Conservation (phyloP, 2,797 vertebrate species). For the Cossypha niveicapilla region DNA sequence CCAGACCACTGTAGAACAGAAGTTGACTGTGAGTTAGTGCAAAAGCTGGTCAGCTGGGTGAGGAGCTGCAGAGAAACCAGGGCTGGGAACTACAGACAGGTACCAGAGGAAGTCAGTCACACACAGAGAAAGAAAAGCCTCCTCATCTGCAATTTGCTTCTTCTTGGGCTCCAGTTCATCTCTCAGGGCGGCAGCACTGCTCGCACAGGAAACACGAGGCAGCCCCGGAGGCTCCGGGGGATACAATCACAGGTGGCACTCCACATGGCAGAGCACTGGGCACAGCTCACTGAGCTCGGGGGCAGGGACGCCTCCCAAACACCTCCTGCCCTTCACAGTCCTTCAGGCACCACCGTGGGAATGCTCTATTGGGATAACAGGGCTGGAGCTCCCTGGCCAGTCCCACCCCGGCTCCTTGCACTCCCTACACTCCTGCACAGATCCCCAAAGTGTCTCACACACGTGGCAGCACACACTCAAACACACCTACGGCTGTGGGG, state of each 20-base stretch:
- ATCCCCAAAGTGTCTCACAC: constrained; percentile 9
- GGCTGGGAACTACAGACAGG: neutral
- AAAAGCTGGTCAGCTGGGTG: constrained; percentile 48
- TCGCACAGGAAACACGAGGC: neutral
- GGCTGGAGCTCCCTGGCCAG: neutral
- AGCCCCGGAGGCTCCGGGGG: neutral
- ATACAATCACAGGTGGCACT: rapidly evolving
- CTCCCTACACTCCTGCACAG: neutral
- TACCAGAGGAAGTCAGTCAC: neutral
- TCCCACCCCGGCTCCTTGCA: neutral
- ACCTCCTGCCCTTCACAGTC: neutral
- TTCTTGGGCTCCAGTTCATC: neutral
- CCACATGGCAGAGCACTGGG: neutral
- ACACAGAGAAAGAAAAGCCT: neutral
- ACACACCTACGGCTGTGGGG: constrained; percentile 77
- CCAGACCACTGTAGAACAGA: constrained; percentile 51
- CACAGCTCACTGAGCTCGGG: neutral
- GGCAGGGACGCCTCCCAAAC: neutral
- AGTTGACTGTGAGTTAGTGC: constrained; percentile 65
- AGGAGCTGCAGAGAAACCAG: constrained; percentile 10
- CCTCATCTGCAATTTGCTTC: neutral
- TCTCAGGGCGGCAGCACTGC: neutral
- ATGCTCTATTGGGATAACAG: neutral
- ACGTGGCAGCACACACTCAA: constrained; percentile 70
- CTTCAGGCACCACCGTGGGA: neutral